These are phyloP conservation scores for Lampropteryx suffumata DNA, from an alignment of 2,888 invertebrate genomes.

Conservation along the genomic window DNA sequence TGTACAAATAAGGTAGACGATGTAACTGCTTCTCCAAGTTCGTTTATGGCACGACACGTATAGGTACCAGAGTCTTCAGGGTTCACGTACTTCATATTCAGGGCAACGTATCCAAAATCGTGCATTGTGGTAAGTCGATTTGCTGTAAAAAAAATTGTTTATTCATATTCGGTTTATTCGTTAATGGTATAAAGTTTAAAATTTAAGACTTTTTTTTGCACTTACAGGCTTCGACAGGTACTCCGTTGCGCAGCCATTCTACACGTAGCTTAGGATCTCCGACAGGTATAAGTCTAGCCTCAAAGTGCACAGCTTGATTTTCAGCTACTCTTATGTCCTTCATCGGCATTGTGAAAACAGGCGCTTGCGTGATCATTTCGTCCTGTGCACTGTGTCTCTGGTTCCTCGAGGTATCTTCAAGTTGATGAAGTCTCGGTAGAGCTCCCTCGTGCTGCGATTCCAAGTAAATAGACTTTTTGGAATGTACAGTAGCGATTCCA, in stretches of 20 bases:
- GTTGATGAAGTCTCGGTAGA: slow-evolving; percentile 89
- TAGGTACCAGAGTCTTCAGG: slow-evolving; percentile 98
- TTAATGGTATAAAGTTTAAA: not conserved
- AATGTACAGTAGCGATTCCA: slow-evolving; percentile 92
- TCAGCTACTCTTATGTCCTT: slow-evolving; percentile 93
- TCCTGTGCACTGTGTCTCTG: slow-evolving; percentile 89
- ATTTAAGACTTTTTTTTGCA: too few relatives aligned
- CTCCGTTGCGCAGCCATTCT: slow-evolving; percentile 96
- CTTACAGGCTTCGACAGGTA: slow-evolving; percentile 94
- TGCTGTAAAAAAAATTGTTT: slow-evolving; percentile 72
- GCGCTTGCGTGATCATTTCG: slow-evolving; percentile 92
- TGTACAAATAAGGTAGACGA: slow-evolving; percentile 95
- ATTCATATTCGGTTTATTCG: too few relatives aligned
- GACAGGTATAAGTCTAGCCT: slow-evolving; percentile 96
- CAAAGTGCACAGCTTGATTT: slow-evolving; percentile 96
- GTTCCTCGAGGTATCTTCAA: slow-evolving; percentile 91
- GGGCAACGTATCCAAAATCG: slow-evolving; percentile 98
- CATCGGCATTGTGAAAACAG: slow-evolving; percentile 95
- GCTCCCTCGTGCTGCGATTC: slow-evolving; percentile 95
- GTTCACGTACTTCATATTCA: slow-evolving; percentile 96
- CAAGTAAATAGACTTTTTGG: slow-evolving; percentile 92
- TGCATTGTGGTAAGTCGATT: slow-evolving; percentile 97
- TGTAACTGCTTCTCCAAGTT: slow-evolving; percentile 96
- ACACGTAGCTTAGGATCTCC: slow-evolving; percentile 96
- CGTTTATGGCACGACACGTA: slow-evolving; percentile 95